Conservation (phyloP, 1,140 invertebrate species). For the Paraescarpia echinospica region DNA sequence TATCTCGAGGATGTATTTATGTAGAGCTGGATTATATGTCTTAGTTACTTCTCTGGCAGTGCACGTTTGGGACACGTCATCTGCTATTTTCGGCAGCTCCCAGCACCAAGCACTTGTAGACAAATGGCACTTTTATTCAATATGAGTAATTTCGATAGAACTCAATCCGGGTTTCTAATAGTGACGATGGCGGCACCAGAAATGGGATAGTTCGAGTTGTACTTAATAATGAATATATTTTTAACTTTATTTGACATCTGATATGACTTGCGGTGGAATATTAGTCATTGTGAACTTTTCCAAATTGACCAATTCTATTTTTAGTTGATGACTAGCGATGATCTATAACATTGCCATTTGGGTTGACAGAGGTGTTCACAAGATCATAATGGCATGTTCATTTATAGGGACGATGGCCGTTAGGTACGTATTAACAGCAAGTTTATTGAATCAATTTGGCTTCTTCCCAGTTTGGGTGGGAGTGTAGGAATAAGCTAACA, state of each 20-base stretch:
- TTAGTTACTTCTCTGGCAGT: neutral
- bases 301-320: neutral
- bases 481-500: no score
- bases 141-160: neutral
- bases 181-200: neutral
- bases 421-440: no score
- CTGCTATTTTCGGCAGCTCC: neutral
- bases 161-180: neutral
- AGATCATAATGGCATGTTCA: no score
- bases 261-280: neutral
- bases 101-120: neutral
- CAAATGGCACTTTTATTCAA: conserved; percentile 1
- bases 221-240: neutral
- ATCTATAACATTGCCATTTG: neutral
- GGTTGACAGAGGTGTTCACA: neutral
- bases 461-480: no score
- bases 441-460: no score
- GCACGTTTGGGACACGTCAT: neutral
- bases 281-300: neutral
- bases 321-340: neutral
- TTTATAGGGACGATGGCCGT: no score
- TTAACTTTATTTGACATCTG: neutral
- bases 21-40: neutral
- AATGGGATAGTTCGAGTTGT: neutral
- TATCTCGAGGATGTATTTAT: neutral